phyloP scores from a whole-genome alignment of 2,888 invertebrate species.

The Drosophila pseudotakahashii region DNA sequence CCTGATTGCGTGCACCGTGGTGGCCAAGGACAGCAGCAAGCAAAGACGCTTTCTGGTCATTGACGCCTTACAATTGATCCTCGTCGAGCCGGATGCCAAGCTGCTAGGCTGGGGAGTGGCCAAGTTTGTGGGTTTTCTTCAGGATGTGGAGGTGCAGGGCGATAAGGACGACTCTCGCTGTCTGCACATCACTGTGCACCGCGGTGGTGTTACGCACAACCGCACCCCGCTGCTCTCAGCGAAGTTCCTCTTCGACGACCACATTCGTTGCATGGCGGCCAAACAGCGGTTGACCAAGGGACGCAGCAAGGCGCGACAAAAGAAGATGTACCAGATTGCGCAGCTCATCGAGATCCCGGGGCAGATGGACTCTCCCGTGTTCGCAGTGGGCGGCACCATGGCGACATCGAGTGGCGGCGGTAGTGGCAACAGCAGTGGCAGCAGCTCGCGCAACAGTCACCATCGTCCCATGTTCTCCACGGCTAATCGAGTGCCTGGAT shows the following conservation, averaged over 20 bases:
- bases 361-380: conserved; percentile 81
- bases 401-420: conserved; percentile 67
- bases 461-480: conserved; percentile 86
- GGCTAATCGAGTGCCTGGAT: conserved; percentile 85
- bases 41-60: conserved; percentile 98
- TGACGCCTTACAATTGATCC: conserved; percentile 96
- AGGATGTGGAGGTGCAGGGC: conserved; percentile 97
- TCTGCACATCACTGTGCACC: conserved; percentile 96
- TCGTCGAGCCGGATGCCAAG: conserved; percentile 98
- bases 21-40: conserved; percentile 94
- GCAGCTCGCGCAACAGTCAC: conserved; percentile 74
- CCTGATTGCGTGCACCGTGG: conserved; percentile 97
- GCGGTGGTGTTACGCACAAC: conserved; percentile 88
- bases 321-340: conserved; percentile 98
- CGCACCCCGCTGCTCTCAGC: conserved; percentile 93
- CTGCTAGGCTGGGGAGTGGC: conserved; percentile 99
- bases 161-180: conserved; percentile 99
- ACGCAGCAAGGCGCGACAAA: conserved; percentile 96
- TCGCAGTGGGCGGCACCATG: conserved; percentile 77
- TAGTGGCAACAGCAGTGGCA: conserved; percentile 71
- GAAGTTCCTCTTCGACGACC: conserved; percentile 99
- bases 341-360: conserved; percentile 93
- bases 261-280: conserved; percentile 99
- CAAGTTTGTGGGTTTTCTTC: conserved; percentile 96
- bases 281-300: conserved; percentile 95